Evolutionary conservation across 2,888 invertebrate species (phyloP), one percentile per base, ranked within the genome.

Genomic region (Linyphia triangularis): DNA sequence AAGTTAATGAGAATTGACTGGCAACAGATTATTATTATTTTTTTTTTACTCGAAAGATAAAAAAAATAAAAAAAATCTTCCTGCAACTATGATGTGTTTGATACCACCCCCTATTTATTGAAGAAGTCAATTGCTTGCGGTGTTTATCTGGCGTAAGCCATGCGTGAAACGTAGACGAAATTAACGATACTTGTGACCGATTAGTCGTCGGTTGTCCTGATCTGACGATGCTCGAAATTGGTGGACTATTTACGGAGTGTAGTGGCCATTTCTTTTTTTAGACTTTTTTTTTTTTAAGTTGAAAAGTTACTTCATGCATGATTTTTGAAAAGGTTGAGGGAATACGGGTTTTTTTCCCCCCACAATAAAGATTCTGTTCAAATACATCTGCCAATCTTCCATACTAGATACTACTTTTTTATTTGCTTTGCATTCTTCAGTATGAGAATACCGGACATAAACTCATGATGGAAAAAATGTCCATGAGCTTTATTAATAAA

Each of bases 111-210:
- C 43, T 5, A n/a, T 3, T 51, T 51, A 5, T 26, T 43, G 43
- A 43, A 26, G 73, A 73, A 79, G 85, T 72, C 85, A 86, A 86
- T 86, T 86, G 85, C 85, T 86, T 79, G 85, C 65, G 85, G 73
- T 79, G 72, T 72, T 57, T 63, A 30, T 65, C 72, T 65, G 24
- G 24, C 79, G 51, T 9, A 16, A 51, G 51, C 16, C 51, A 51
- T 33, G 72, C 79, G 79, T 79, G 79, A 79, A 86, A 78, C 79
- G 43, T 30, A 63, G 24, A 79, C 72, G 63, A 33, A 86, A 86
- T 86, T 86, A 86, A 79, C 85, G 79, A 79, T 28, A 72, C 43
- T 72, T 73, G 79, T 79, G 79, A 86, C 70, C 79, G 57, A 72
- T 79, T 79, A 79, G 79, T 86, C 85, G 73, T 86, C 73, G 72